Evolutionary conservation across 2,113 vertebrate genomes (phyloP).

Genomic region (Myotis davidii): DNA sequence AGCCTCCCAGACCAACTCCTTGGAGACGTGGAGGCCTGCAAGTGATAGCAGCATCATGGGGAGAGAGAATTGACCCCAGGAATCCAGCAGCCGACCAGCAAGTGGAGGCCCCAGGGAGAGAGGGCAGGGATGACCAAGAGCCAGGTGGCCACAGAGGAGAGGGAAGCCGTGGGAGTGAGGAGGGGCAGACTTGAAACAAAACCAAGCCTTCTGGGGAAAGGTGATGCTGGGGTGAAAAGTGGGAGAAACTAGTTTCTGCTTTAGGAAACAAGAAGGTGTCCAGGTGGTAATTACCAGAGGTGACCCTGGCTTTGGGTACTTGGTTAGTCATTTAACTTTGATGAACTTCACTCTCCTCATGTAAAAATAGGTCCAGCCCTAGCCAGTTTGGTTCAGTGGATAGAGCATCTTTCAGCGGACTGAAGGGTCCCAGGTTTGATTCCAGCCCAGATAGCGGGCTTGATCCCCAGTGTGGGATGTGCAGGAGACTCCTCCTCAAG

Average conservation of each 20-base stretch:
- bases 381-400: neutral
- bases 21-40: neutral
- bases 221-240: neutral
- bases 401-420: neutral
- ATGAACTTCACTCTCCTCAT: neutral
- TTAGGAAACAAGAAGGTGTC: neutral
- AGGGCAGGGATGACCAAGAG: neutral
- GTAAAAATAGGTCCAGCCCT: neutral
- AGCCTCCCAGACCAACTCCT: neutral
- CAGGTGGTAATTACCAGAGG: neutral
- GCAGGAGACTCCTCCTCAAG: neutral
- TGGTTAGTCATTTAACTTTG: neutral
- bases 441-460: neutral
- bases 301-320: neutral
- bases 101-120: neutral
- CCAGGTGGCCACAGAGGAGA: fast-evolving
- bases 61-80: neutral
- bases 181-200: neutral
- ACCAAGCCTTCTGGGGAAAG: neutral
- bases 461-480: neutral
- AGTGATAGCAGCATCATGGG: neutral
- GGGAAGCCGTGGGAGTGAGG: neutral
- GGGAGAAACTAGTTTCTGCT: neutral
- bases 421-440: neutral
- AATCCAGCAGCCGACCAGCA: neutral